These are phyloP conservation scores for Diadema setosum DNA, from an alignment of 35 echinoderm and acorn worm genomes.

Conservation along the genomic window DNA sequence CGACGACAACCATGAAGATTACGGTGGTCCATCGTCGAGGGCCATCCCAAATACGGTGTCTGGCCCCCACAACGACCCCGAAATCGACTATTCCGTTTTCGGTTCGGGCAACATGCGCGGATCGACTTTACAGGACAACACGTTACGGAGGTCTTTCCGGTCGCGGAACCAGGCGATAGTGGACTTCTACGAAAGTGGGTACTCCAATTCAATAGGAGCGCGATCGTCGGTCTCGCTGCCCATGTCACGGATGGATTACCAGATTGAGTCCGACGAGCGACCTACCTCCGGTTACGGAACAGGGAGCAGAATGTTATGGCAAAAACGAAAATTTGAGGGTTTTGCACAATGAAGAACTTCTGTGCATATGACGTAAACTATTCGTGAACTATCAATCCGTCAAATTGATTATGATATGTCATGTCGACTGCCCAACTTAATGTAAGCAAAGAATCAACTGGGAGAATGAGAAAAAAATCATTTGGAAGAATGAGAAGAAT, in stretches of 20 bases:
- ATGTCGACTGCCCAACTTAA: too few relatives aligned
- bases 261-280: not conserved
- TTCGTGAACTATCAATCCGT: too few relatives aligned
- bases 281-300: not conserved
- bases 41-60: not conserved
- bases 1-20: not conserved
- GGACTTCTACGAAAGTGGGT: conserved; percentile 40
- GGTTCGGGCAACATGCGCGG: not conserved
- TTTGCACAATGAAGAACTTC: too few relatives aligned
- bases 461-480: too few relatives aligned
- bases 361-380: not conserved
- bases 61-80: not conserved
- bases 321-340: conserved; percentile 13
- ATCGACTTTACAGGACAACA: not conserved
- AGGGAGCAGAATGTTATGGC: conserved; percentile 24
- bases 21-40: not conserved
- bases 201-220: not conserved
- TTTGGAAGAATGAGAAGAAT: too few relatives aligned
- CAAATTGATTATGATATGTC: too few relatives aligned
- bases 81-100: not conserved
- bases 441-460: too few relatives aligned
- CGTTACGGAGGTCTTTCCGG: not conserved
- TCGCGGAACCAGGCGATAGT: conserved; percentile 33
- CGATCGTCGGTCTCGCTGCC: not conserved
- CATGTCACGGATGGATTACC: not conserved